phyloP scores from a whole-genome alignment of 2,113 vertebrate genomes.

The Apistogramma diplotaenia region DNA sequence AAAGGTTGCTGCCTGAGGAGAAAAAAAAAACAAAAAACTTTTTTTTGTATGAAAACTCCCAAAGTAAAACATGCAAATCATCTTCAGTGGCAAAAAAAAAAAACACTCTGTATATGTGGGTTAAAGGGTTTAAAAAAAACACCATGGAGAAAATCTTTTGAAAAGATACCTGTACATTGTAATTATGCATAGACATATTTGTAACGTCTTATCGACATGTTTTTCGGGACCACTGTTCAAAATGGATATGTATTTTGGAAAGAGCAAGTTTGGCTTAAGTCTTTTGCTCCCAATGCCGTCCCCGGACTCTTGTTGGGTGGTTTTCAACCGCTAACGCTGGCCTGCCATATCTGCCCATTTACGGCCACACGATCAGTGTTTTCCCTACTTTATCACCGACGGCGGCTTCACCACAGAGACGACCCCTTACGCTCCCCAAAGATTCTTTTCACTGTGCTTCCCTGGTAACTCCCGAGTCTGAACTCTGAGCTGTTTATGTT shows the following conservation, averaged over 20 bases:
- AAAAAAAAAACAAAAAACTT: constrained; percentile 36
- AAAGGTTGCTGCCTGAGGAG: constrained; percentile 62
- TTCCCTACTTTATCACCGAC: constrained; percentile 42
- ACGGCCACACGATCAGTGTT: constrained; percentile 46
- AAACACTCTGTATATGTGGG: constrained; percentile 55
- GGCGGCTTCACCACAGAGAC: constrained; percentile 51
- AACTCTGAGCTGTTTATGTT: constrained; percentile 60
- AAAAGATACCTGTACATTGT: constrained; percentile 71
- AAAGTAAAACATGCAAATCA: constrained; percentile 73
- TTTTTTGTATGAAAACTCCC: constrained; percentile 64
- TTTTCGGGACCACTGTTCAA: constrained; percentile 62
- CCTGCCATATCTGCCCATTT: constrained; percentile 3
- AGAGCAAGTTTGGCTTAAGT: constrained; percentile 31
- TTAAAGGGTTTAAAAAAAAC: constrained; percentile 54
- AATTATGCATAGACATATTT: constrained; percentile 74
- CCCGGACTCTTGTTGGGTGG: constrained; percentile 38
- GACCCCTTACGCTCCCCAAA: constrained; percentile 38
- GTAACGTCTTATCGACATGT: constrained; percentile 57
- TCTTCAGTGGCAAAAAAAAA: constrained; percentile 58
- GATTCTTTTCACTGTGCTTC: constrained; percentile 77
- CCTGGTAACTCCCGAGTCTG: constrained; percentile 47
- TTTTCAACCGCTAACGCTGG: constrained; percentile 5
- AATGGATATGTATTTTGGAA: constrained; percentile 43
- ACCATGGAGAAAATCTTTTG: constrained; percentile 45
- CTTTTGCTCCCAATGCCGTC: constrained; percentile 33